A percentile compares a stretch with the other conserved stretches of the same genome.
Evolutionary conservation across 2,888 invertebrate species (phyloP).

Genomic region (Deroplatys truncata): DNA sequence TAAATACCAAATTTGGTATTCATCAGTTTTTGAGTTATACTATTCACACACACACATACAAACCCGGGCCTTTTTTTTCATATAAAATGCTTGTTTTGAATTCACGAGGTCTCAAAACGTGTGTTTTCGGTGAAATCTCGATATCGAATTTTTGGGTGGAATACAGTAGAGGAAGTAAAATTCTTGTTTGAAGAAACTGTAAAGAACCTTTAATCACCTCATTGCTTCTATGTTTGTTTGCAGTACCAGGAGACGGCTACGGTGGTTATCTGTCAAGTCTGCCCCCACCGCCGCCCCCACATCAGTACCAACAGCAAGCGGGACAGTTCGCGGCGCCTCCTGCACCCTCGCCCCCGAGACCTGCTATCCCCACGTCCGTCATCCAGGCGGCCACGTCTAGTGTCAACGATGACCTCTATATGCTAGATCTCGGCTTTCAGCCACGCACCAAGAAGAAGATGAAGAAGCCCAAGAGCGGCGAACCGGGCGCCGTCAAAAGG

Average conservation of each 20-base stretch:
- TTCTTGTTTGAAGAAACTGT: too few relatives aligned
- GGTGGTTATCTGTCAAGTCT: conserved; percentile 43
- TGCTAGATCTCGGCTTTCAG: conserved; percentile 69
- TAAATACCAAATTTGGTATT: too few relatives aligned
- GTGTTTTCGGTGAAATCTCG: too few relatives aligned
- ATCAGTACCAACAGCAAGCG: conserved; percentile 47
- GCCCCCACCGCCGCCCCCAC: background rate
- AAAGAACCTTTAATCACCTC: too few relatives aligned
- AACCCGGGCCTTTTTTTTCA: too few relatives aligned
- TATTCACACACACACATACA: too few relatives aligned
- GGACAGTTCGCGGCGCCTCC: conserved; percentile 44
- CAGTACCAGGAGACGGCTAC: conserved; percentile 61
- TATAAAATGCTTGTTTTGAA: too few relatives aligned
- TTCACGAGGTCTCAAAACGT: too few relatives aligned
- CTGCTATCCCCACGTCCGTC: conserved; percentile 60
- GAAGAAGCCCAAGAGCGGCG: conserved; percentile 70
- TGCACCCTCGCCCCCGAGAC: conserved; percentile 34
- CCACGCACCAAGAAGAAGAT: conserved; percentile 78
- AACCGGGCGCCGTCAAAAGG: conserved; percentile 78
- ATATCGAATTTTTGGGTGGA: too few relatives aligned
- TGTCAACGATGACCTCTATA: conserved; percentile 84
- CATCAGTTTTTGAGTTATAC: too few relatives aligned
- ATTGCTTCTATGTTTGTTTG: conserved; percentile 36
- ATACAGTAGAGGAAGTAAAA: too few relatives aligned
- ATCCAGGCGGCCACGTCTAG: conserved; percentile 78